Evolutionary conservation across 2,888 invertebrate genomes (phyloP), one percentile per base, ranked within the genome.

Genomic region (Plebejus melissa): DNA sequence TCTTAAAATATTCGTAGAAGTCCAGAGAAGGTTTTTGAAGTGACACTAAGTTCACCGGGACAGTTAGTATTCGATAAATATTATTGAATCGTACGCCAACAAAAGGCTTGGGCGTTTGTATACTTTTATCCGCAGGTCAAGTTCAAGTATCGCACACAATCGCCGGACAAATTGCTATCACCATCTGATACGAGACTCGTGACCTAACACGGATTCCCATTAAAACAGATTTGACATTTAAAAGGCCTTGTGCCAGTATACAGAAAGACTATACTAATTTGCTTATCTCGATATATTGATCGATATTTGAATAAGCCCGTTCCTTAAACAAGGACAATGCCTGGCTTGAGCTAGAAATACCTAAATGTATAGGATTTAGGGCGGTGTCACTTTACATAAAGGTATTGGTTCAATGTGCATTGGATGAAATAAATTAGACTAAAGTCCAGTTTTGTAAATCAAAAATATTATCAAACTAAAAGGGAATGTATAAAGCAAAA

Each of bases 141-240:
- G 72, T 72, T 72, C 72, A 72, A 50, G 11, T 46, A 50, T 32
- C 72, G 46, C 81, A 82, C 83, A 85, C 86, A 88, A 87, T 86
- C 87, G 86, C 87, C 84, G 87, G 88, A 90, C 83, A 88, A 87
- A 88, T 88, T 82, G 81, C 82, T 82, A 83, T 85, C 85, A 87
- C 86, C 88, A 91, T 88, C 88, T 87, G 89, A 90, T 90, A 87
- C 83, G 83, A 82, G 84, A 84, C 83, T 90, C 91, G 90, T 92
- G 90, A 90, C 88, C 85, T 81, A 84, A 83, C 81, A 83, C 85
- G 88, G 90, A 89, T 88, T 88, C 86, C 83, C 83, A 82, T 85
- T 82, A 85, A 86, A 83, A 83, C 84, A 82, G 76, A 77, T 85
- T 83, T 88, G 88, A 85, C 88, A 88, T 90, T 88, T 87, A 87